Evolutionary conservation across 2,797 vertebrate species (phyloP).

Genomic region (Syngnathus acus): DNA sequence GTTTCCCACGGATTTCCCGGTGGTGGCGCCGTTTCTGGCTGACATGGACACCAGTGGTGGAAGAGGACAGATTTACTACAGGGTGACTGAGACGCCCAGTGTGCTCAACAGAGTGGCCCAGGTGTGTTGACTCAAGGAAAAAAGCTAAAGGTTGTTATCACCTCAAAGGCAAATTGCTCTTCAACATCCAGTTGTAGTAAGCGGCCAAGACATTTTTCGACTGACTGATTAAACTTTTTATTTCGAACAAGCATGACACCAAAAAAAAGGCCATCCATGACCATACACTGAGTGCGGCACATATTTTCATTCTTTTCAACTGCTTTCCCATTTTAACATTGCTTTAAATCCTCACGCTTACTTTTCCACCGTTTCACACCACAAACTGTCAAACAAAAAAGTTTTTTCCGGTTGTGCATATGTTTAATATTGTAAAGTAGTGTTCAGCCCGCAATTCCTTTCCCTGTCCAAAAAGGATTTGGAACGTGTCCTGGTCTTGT

Average conservation of each 20-base stretch:
- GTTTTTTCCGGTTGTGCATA: neutral
- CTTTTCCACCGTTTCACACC: neutral
- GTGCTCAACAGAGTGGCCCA: constrained; percentile 68
- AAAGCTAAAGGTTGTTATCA: neutral
- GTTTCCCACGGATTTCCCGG: constrained; percentile 91
- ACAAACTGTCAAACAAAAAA: neutral
- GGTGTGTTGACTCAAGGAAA: constrained; percentile 24
- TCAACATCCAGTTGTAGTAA: neutral
- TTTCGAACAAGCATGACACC: too few relatives aligned
- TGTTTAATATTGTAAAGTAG: neutral
- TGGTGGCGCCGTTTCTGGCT: constrained; percentile 86
- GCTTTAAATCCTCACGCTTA: too few relatives aligned
- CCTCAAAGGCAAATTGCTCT: neutral
- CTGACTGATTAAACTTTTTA: neutral
- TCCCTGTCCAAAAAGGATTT: neutral
- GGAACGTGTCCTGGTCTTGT: neutral
- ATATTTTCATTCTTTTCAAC: too few relatives aligned
- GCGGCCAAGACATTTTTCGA: neutral
- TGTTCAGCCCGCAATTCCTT: neutral
- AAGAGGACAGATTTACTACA: constrained; percentile 81
- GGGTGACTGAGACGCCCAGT: constrained; percentile 73
- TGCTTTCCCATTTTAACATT: too few relatives aligned
- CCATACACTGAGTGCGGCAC: too few relatives aligned
- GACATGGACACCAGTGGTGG: constrained; percentile 87
- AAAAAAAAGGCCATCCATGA: too few relatives aligned